A percentile compares a stretch with the other conserved stretches of the same genome.
Evolutionary conservation across 2,113 vertebrate genomes (phyloP).

Genomic region (Leptobrachium ailaonicum): DNA sequence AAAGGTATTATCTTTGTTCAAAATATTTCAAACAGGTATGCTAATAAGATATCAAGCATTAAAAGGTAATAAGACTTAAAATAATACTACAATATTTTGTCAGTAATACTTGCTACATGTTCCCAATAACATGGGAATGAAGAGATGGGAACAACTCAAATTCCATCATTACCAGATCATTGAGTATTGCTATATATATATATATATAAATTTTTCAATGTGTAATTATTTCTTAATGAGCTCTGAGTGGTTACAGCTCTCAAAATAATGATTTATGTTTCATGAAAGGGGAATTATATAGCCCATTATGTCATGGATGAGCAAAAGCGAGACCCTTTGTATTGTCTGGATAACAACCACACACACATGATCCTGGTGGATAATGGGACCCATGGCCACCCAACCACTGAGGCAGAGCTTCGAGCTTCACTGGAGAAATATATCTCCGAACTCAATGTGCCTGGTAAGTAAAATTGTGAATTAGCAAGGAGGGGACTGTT

Average conservation of each 20-base stretch:
- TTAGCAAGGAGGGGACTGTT: background rate
- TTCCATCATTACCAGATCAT: too few species aligned
- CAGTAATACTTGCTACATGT: too few species aligned
- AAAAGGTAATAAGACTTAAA: too few species aligned
- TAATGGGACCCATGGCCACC: constrained; percentile 70
- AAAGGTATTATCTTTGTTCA: too few species aligned
- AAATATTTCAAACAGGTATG: too few species aligned
- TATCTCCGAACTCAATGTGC: constrained; percentile 69
- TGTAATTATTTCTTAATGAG: too few species aligned
- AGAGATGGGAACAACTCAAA: too few species aligned
- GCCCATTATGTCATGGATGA: constrained; percentile 75
- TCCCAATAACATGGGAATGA: too few species aligned
- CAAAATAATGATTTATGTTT: background rate
- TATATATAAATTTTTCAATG: too few species aligned
- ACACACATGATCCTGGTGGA: constrained; percentile 75
- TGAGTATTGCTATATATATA: too few species aligned
- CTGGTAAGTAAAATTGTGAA: constrained; percentile 58
- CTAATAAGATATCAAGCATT: too few species aligned
- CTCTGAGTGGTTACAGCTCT: background rate
- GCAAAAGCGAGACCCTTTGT: constrained; percentile 71
- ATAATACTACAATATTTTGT: too few species aligned
- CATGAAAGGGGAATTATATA: constrained; percentile 62
- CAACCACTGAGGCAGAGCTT: constrained; percentile 65
- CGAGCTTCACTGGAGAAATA: constrained; percentile 74
- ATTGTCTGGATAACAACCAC: constrained; percentile 75